Evolutionary conservation across 1,140 invertebrate species (phyloP).

Genomic region (Pomacea maculata): DNA sequence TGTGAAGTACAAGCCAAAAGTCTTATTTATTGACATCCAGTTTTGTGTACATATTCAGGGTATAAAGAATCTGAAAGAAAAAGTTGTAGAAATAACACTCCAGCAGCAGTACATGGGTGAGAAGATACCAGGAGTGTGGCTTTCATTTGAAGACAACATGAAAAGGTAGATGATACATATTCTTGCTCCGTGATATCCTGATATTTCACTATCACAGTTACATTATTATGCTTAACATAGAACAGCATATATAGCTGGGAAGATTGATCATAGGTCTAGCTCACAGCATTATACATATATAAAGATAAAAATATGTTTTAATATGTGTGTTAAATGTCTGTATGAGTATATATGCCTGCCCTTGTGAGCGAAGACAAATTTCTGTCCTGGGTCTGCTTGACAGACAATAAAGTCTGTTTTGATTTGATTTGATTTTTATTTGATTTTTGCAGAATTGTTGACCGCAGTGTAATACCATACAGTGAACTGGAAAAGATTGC

Average conservation of each 20-base stretch:
- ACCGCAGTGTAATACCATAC: slow-evolving; percentile 45
- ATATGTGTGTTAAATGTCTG: background rate
- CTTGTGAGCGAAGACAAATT: too few species aligned
- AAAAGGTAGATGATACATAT: slow-evolving; percentile 37
- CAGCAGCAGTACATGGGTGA: slow-evolving; percentile 62
- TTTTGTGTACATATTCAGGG: slow-evolving; percentile 40
- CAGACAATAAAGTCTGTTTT: too few species aligned
- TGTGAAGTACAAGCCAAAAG: background rate
- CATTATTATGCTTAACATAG: background rate
- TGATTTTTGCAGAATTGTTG: slow-evolving; percentile 29
- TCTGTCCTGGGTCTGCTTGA: too few species aligned
- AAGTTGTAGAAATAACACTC: slow-evolving; percentile 50
- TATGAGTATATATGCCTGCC: too few species aligned
- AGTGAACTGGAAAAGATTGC: slow-evolving; percentile 45
- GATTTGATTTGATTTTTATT: background rate
- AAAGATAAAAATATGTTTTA: too few species aligned
- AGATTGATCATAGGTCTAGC: too few species aligned
- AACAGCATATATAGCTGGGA: too few species aligned
- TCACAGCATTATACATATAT: background rate
- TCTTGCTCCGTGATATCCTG: too few species aligned
- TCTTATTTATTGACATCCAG: background rate
- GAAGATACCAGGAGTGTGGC: slow-evolving; percentile 60
- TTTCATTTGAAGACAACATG: slow-evolving; percentile 57
- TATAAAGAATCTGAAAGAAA: slow-evolving; percentile 50
- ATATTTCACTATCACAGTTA: slow-evolving; percentile 1